Evolutionary conservation across 2,888 invertebrate genomes (phyloP).

Genomic region (Notodonta ziczac): DNA sequence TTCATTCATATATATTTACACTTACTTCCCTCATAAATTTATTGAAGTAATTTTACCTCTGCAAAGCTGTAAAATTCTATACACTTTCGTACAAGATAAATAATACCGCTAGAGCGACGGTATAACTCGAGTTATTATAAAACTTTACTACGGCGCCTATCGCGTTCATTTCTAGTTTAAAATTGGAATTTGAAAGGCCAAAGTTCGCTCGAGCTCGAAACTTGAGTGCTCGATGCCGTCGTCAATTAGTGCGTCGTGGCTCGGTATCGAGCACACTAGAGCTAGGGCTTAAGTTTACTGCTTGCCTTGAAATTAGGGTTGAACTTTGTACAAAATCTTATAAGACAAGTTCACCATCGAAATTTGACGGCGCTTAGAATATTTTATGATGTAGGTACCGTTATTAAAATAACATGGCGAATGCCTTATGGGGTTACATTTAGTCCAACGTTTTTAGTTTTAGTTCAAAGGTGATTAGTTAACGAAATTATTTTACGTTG

Average conservation of each 20-base stretch:
- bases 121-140: slow-evolving; percentile 58
- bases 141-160: slow-evolving; percentile 56
- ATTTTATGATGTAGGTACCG: neutral
- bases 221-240: slow-evolving; percentile 71
- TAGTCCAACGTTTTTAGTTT: too few species aligned
- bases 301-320: slow-evolving; percentile 35
- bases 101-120: slow-evolving; percentile 29
- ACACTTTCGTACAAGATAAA: slow-evolving; percentile 28
- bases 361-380: slow-evolving; percentile 3
- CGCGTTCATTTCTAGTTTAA: slow-evolving; percentile 68
- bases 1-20: too few species aligned
- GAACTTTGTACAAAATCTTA: slow-evolving; percentile 11
- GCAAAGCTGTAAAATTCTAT: neutral
- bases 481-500: too few species aligned
- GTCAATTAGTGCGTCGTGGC: slow-evolving; percentile 72
- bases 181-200: slow-evolving; percentile 68
- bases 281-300: slow-evolving; percentile 37
- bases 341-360: neutral
- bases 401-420: too few species aligned
- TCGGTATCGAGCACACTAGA: slow-evolving; percentile 39
- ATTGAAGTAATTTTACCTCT: neutral
- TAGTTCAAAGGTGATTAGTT: too few species aligned
- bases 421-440: too few species aligned
- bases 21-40: neutral
- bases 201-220: slow-evolving; percentile 64